phyloP scores from a whole-genome alignment of 2,113 vertebrate species.

The Pipra filicauda region DNA sequence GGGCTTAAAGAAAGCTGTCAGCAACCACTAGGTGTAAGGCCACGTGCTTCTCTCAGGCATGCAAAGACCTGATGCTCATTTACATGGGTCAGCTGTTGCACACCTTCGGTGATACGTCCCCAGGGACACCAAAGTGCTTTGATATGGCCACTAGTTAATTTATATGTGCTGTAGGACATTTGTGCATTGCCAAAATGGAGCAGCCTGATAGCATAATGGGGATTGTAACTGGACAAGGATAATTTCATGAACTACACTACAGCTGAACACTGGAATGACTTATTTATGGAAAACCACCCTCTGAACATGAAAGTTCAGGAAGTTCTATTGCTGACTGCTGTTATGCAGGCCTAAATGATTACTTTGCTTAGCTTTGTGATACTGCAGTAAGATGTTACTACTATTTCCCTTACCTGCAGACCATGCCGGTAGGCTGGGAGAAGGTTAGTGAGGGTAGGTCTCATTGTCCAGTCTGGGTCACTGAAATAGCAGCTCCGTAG shows the following conservation, averaged over 20 bases:
- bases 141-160: background rate
- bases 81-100: background rate
- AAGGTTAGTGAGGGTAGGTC: slow-evolving; percentile 66
- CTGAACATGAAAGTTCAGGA: background rate
- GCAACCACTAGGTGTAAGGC: background rate
- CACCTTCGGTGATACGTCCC: background rate
- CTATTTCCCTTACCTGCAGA: slow-evolving; percentile 62
- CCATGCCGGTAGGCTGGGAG: slow-evolving; percentile 65
- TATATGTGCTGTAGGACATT: background rate
- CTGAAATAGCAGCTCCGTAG: slow-evolving; percentile 72
- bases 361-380: background rate
- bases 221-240: background rate
- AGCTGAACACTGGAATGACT: background rate
- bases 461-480: slow-evolving; percentile 69
- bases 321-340: background rate
- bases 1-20: background rate
- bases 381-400: background rate
- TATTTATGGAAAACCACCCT: background rate
- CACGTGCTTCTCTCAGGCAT: background rate
- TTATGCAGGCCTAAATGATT: background rate
- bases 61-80: background rate
- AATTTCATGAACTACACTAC: background rate
- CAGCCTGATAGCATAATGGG: background rate
- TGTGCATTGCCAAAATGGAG: background rate
- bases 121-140: background rate